These are phyloP conservation scores for Rhodinocichla rosea DNA, from an alignment of 2,113 vertebrate species.

Conservation along the genomic window DNA sequence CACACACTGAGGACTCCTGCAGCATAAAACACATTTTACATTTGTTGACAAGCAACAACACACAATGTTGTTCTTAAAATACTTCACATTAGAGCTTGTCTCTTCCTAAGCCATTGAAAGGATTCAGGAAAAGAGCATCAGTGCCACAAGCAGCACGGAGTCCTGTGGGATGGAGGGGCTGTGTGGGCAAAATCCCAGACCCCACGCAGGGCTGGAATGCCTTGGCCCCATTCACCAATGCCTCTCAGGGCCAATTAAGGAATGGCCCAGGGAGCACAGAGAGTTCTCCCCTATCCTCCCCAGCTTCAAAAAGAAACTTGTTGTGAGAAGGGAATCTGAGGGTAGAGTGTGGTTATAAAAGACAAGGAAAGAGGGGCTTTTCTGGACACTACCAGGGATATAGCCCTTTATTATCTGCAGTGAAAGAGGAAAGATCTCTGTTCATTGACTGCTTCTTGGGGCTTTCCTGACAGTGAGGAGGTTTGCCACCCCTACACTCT, in stretches of 20 bases:
- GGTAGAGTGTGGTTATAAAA: not conserved
- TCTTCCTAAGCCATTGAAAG: not conserved
- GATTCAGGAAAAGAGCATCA: not conserved
- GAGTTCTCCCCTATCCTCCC: slow-evolving; percentile 21
- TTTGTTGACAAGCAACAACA: not conserved
- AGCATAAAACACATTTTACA: not conserved
- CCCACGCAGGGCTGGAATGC: slow-evolving; percentile 46
- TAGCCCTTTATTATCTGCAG: not conserved
- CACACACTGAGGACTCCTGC: not conserved
- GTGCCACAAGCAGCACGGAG: fast-evolving
- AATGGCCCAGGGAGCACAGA: slow-evolving; percentile 24
- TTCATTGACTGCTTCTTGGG: not conserved
- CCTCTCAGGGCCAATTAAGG: slow-evolving; percentile 23
- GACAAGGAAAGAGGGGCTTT: not conserved
- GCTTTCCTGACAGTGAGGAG: not conserved
- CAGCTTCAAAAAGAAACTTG: not conserved
- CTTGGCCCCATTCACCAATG: not conserved
- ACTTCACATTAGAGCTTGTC: not conserved
- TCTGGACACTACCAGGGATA: not conserved
- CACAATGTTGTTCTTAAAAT: not conserved
- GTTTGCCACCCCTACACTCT: not conserved
- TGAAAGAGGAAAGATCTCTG: not conserved
- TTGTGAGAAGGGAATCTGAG: slow-evolving; percentile 15
- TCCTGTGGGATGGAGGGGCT: not conserved
- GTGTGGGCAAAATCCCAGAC: not conserved